Evolutionary conservation across 1,140 invertebrate genomes (phyloP), one percentile per base, ranked within the genome.

Genomic region (Tetragonula clypearis): DNA sequence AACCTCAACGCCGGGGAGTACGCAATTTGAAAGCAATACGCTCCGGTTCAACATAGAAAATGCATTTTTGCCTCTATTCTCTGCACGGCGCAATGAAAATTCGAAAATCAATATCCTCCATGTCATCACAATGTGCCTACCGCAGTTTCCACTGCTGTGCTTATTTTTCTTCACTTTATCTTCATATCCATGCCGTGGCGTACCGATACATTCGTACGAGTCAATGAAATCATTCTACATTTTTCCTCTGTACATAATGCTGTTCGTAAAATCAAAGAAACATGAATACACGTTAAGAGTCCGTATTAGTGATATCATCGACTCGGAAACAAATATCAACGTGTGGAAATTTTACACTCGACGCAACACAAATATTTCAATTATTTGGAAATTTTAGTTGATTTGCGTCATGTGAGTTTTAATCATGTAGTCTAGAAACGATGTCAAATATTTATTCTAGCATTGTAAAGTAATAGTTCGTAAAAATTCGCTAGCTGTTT

Each of bases 91-190:
- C 87, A 85, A 86, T 84, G 88, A 90, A 90, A 90, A 90, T 89
- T 90, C 88, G 79, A 87, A 89, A 90, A 90, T 90, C 88, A 87
- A 90, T 90, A 90, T 85, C 62, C 74, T 53, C 66, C 55, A 66
- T 87, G 85, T 89, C 87, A 73, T 88, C 81, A 71, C 85, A 82
- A 89, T 82, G 68, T 84, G 78, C 77, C 66, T 77, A 77, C 82
- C 71, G 75, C 73, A 69, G 87, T 78, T 88, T 76, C 87, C 86
- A 68, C 55, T 80, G 86, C 76, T 87, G 71, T 76, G 66, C 75
- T 77, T 85, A 75, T 85, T 88, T 88, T 88, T 88, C 84, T 88
- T 72, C 65, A 55, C 86, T 87, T 60, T 81, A 62, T 79, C 74
- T 58, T 58, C 35, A 62, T 65, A 60, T 73, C 56, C 53, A 65